A percentile compares a stretch with the other conserved stretches of the same genome.
These are phyloP conservation scores for Lordiphosa fenestrarum DNA, from an alignment of 2,888 invertebrate genomes.

Conservation along the genomic window DNA sequence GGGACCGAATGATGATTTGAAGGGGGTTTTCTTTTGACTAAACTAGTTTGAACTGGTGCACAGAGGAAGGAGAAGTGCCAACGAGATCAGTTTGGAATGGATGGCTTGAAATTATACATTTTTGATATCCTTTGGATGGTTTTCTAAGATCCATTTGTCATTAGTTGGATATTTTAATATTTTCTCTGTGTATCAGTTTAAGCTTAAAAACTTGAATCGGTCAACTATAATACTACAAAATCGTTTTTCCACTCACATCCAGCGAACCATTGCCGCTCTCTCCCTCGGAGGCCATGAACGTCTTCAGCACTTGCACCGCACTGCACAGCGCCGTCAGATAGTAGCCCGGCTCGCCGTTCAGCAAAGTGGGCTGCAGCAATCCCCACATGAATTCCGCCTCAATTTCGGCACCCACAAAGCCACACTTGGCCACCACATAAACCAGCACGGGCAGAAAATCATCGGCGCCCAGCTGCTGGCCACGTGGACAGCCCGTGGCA, in stretches of 20 bases:
- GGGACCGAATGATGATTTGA: too few relatives aligned
- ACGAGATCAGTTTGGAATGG: too few relatives aligned
- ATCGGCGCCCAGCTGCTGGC: conserved; percentile 86
- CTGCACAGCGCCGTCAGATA: conserved; percentile 96
- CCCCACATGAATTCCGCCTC: conserved; percentile 99
- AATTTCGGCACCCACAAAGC: conserved; percentile 94
- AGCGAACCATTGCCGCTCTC: conserved; percentile 79
- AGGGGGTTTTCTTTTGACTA: too few relatives aligned
- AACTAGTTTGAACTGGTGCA: too few relatives aligned
- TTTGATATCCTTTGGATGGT: too few relatives aligned
- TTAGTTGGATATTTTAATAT: too few relatives aligned
- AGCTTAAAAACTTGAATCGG: too few relatives aligned
- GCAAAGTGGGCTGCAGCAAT: conserved; percentile 92
- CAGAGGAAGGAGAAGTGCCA: too few relatives aligned
- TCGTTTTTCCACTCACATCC: conserved; percentile 73
- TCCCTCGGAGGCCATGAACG: conserved; percentile 79
- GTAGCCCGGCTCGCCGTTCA: conserved; percentile 96
- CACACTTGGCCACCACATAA: conserved; percentile 94
- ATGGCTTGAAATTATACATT: too few relatives aligned
- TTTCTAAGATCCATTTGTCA: too few relatives aligned
- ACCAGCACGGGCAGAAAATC: conserved; percentile 95
- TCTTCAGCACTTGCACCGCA: conserved; percentile 85
- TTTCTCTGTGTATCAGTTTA: too few relatives aligned
- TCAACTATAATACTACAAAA: conserved; percentile 1
- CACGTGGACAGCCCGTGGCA: conserved; percentile 81